A percentile compares a stretch with the other conserved stretches of the same genome.
phyloP scores from a whole-genome alignment of 1,140 invertebrate genomes.

The Pomacea maculata region DNA sequence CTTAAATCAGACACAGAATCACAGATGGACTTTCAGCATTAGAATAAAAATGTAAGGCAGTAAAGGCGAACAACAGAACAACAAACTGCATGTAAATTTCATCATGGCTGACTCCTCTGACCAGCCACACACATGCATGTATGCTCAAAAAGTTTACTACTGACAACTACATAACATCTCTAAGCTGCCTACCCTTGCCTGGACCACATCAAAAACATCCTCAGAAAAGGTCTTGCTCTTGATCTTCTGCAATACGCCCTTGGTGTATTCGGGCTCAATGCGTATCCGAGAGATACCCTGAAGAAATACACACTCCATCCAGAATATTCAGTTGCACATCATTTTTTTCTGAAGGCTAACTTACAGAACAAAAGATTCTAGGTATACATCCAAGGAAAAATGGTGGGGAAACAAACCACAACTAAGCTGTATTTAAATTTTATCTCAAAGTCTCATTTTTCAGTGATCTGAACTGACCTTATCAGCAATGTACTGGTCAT shows the following conservation, averaged over 20 bases:
- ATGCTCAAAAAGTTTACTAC: neutral
- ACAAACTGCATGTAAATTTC: too few relatives aligned
- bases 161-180: neutral
- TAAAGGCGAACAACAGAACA: too few relatives aligned
- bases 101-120: neutral
- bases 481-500: slow-evolving; percentile 84
- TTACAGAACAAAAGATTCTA: neutral
- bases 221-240: slow-evolving; percentile 70
- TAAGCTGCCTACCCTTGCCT: slow-evolving; percentile 67
- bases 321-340: too few relatives aligned
- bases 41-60: too few relatives aligned
- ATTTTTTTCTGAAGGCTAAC: neutral
- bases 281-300: slow-evolving; percentile 74
- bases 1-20: too few relatives aligned
- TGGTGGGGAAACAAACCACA: neutral
- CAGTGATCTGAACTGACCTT: slow-evolving; percentile 67
- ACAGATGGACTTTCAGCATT: too few relatives aligned
- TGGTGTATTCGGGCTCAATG: slow-evolving; percentile 74
- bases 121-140: neutral
- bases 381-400: neutral
- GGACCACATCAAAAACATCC: slow-evolving; percentile 89
- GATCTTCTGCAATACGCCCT: slow-evolving; percentile 74
- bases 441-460: neutral
- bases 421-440: neutral
- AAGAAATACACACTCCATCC: slow-evolving; percentile 31